Percentiles rank a stretch among this genome's conserved stretches.
These are phyloP conservation scores for Drosophila chauvacae DNA, from an alignment of 1,140 invertebrate genomes.

Conservation along the genomic window DNA sequence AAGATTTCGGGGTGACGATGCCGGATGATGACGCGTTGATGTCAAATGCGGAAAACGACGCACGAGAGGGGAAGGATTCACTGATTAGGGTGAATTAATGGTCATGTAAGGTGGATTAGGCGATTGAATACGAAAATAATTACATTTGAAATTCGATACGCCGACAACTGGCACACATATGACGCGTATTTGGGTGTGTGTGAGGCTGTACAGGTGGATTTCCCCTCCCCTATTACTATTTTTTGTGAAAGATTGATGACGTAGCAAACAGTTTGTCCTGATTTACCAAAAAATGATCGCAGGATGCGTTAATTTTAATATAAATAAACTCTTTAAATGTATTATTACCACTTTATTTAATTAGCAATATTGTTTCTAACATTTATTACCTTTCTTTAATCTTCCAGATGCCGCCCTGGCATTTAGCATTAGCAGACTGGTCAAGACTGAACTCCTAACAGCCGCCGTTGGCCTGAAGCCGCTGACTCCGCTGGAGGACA, in stretches of 20 bases:
- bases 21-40: constrained; percentile 65
- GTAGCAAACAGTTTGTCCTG: constrained; percentile 29
- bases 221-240: background rate
- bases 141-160: constrained; percentile 84
- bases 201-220: constrained; percentile 53
- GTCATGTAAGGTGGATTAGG: constrained; percentile 84
- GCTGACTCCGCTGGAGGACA: constrained; percentile 69
- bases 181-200: constrained; percentile 13
- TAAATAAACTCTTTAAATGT: background rate
- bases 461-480: constrained; percentile 66
- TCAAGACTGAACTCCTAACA: constrained; percentile 86
- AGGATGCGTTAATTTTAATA: background rate
- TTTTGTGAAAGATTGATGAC: constrained; percentile 61
- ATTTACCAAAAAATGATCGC: constrained; percentile 47
- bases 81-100: constrained; percentile 85
- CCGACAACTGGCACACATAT: constrained; percentile 64
- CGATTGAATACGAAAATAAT: constrained; percentile 84
- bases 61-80: constrained; percentile 43
- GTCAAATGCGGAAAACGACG: constrained; percentile 56
- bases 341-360: no score
- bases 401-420: constrained; percentile 88
- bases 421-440: constrained; percentile 89
- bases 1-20: constrained; percentile 50
- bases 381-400: background rate
- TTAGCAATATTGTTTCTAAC: background rate